phyloP scores from a whole-genome alignment of 2,888 invertebrate species.

The Ethmia dodecea region DNA sequence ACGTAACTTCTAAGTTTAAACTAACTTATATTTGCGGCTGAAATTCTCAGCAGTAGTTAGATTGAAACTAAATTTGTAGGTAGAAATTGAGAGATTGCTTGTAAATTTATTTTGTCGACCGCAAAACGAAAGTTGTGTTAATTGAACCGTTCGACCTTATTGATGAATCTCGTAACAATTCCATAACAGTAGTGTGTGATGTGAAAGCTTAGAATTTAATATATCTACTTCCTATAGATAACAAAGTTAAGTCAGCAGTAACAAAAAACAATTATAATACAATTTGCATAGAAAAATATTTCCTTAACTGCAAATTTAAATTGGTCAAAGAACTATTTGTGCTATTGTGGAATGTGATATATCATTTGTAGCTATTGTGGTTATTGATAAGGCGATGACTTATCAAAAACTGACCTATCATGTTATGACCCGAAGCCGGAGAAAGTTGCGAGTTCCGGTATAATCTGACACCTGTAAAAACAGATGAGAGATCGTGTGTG shows the following conservation, averaged over 20 bases:
- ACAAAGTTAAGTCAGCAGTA: not conserved
- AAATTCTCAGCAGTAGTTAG: too few species aligned
- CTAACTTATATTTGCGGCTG: constrained; percentile 8
- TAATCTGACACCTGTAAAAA: constrained; percentile 59
- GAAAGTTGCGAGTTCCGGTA: constrained; percentile 71
- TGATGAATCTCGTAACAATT: constrained; percentile 41
- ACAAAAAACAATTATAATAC: not conserved
- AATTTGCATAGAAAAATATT: not conserved
- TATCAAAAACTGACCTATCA: constrained; percentile 44
- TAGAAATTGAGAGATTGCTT: too few species aligned
- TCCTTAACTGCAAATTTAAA: not conserved
- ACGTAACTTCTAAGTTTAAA: constrained; percentile 1
- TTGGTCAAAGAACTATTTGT: not conserved
- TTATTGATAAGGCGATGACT: constrained; percentile 31
- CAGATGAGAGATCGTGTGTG: constrained; percentile 45
- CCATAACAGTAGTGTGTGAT: constrained; percentile 40
- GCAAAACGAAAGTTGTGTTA: constrained; percentile 19
- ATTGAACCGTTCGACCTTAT: constrained; percentile 18
- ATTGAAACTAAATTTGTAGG: too few species aligned
- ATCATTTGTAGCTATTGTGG: constrained; percentile 1
- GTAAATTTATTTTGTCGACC: not conserved
- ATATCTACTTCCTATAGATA: too few species aligned
- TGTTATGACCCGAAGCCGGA: constrained; percentile 46
- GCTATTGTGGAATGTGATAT: constrained; percentile 1
- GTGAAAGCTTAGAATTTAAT: constrained; percentile 48